These are phyloP conservation scores for Campylorhamphus procurvoides DNA, from an alignment of 2,113 vertebrate genomes.

Conservation along the genomic window DNA sequence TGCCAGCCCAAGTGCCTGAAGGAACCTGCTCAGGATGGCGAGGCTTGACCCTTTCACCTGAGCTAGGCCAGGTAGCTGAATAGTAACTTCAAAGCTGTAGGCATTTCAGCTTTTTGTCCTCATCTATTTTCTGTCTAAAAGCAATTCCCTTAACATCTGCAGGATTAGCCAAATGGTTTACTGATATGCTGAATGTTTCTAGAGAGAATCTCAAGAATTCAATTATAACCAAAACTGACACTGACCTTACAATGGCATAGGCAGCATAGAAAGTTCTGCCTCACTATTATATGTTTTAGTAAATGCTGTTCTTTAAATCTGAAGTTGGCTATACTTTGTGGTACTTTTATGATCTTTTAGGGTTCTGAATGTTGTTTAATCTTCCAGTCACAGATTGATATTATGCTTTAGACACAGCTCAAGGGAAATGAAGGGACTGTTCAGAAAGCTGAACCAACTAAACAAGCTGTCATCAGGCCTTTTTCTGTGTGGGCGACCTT, in stretches of 20 bases:
- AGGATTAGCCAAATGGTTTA: not conserved
- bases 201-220: not conserved
- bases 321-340: not conserved
- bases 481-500: not conserved
- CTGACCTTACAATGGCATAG: not conserved
- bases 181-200: not conserved
- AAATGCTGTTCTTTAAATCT: not conserved
- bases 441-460: not conserved
- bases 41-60: not conserved
- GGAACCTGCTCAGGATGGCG: not conserved
- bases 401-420: not conserved
- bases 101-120: not conserved
- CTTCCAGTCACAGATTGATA: not conserved
- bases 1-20: not conserved
- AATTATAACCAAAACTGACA: not conserved
- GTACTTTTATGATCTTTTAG: not conserved
- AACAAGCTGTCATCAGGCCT: not conserved
- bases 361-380: not conserved
- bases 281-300: not conserved
- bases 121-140: not conserved
- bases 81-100: not conserved
- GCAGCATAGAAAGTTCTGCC: not conserved
- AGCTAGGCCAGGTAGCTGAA: not conserved
- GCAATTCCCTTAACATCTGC: not conserved
- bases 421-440: not conserved